Percentiles rank a stretch among this genome's conserved stretches.
Conservation (phyloP, 2,888 invertebrate species). For the Limnephilus auricula region DNA sequence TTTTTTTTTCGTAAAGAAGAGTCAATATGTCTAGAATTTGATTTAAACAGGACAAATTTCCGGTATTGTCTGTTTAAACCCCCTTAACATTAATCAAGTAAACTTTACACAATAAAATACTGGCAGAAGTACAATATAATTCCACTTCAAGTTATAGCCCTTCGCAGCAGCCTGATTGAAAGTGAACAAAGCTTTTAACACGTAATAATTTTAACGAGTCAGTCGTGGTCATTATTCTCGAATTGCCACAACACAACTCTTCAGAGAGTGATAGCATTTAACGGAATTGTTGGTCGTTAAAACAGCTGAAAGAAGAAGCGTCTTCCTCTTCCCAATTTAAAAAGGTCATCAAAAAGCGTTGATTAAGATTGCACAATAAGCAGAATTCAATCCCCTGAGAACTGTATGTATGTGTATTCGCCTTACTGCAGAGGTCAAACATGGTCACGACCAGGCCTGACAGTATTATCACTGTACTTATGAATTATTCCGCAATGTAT, state of each 20-base stretch:
- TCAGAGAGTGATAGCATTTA: not conserved
- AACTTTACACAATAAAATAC: not conserved
- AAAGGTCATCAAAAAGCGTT: constrained; percentile 12
- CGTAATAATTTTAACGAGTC: not conserved
- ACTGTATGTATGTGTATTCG: not conserved
- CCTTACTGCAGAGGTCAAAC: not conserved
- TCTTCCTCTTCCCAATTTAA: not conserved
- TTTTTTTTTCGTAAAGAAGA: no score
- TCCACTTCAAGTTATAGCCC: not conserved
- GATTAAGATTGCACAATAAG: constrained; percentile 1
- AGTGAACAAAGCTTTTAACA: not conserved
- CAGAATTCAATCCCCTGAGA: not conserved
- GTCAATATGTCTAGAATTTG: no score
- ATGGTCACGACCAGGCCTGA: constrained; percentile 19
- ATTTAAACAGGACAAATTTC: no score
- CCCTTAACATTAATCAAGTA: not conserved
- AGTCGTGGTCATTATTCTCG: not conserved
- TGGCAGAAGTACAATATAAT: not conserved
- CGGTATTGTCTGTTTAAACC: no score
- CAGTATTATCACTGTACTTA: constrained; percentile 22
- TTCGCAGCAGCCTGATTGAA: not conserved
- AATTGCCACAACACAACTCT: not conserved
- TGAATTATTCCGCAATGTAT: constrained; percentile 10
- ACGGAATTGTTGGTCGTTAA: constrained; percentile 22
- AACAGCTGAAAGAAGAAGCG: not conserved